phyloP scores from a whole-genome alignment of 2,113 vertebrate genomes.

The Athene noctua region DNA sequence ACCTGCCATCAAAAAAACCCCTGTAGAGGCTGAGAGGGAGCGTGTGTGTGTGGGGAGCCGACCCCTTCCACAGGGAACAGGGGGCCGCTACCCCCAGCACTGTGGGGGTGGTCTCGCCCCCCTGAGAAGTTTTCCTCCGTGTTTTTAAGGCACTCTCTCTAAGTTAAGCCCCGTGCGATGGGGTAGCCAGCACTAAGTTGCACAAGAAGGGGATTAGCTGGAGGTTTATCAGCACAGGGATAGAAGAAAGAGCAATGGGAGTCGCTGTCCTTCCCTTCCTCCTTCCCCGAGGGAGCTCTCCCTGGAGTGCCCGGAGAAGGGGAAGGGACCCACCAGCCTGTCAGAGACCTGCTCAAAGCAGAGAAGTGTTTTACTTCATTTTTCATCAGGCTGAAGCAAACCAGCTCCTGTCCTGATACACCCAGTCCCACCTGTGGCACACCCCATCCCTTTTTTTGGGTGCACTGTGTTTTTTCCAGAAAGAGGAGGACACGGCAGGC shows the following conservation, averaged over 20 bases:
- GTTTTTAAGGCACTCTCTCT: background rate
- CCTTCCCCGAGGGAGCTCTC: background rate
- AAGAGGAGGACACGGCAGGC: background rate
- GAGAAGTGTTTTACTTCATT: background rate
- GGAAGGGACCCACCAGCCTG: background rate
- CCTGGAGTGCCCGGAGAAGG: background rate
- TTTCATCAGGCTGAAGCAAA: background rate
- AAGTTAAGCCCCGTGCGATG: background rate
- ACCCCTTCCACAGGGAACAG: background rate
- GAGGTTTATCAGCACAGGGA: background rate
- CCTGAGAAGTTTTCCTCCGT: background rate
- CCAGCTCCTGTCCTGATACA: background rate
- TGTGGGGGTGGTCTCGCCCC: background rate
- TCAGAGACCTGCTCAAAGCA: background rate
- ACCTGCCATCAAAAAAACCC: background rate
- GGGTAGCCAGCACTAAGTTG: background rate
- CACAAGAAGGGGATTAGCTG: background rate
- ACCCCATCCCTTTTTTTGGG: background rate
- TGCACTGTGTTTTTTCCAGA: background rate
- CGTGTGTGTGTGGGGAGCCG: rapidly evolving
- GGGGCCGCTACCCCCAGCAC: background rate
- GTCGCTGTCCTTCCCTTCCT: background rate
- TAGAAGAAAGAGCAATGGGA: background rate
- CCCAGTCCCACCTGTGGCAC: background rate
- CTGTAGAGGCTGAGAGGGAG: background rate